Base-by-base conservation (phyloP, 2,888 invertebrate genomes). In the Phaonia tiefii region DNA sequence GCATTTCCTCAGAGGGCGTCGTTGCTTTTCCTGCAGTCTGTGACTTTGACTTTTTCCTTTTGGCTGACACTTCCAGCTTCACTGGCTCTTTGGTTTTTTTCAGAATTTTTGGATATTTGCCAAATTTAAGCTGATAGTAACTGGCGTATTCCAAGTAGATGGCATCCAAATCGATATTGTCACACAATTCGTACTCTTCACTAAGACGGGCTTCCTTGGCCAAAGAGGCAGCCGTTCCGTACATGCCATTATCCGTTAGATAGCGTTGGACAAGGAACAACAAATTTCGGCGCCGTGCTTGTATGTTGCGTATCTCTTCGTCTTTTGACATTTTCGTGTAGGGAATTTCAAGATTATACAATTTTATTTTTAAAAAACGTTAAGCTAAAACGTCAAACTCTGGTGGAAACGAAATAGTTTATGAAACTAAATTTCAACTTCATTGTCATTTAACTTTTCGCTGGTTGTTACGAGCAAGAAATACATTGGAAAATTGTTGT, bases 141-240 rank as follows among this genome's bases (percentile, higher is more conserved):
- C 95, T 95, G 87, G 95, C 95, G 90, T 96, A 98, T 86, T 98
- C 98, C 92, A 96, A 94, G 76, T 98, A 91, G 84, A 98, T 95
- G 51, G 95, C 95, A 83, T 96, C 96, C 87, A 98, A 91, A 89
- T 98, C 97, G 75, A 98, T 94, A 87, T 98, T 98, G 87, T 98
- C 98, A 90, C 98, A 98, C 44, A 98, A 92, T 86, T 93, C 92
- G 87, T 93, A 94, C 5, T 92, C 92, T 0, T 94, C 92, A n/a
- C 87, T 85, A 10, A 97, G 91, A 51, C 93, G 93, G 0, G 96
- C 96, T 90, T 98, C 98, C 20, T 92, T 91, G 26, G 92, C 92
- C 77, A 98, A 92, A 10, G 92, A 88, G 69, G 94, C 93, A 0
- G 95, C 95, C 0, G 95, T 92, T 79, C 93, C 93, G 79, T 91